Percentiles rank a stretch among this genome's conserved stretches.
These are phyloP conservation scores for Lasiommata megera DNA, from an alignment of 2,888 invertebrate species.

Conservation along the genomic window DNA sequence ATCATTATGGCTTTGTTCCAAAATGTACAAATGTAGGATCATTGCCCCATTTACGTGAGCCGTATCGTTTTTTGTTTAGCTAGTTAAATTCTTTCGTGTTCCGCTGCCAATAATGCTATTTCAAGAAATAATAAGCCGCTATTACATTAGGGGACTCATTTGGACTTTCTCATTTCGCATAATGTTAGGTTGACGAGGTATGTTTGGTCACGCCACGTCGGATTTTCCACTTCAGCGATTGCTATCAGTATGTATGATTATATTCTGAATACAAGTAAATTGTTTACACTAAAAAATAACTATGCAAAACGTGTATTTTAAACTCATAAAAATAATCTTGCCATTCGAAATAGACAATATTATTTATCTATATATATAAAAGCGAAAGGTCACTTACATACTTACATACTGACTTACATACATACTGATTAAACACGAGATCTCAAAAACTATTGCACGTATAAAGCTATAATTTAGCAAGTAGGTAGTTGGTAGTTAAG, in stretches of 20 bases:
- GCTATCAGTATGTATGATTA: constrained; percentile 39
- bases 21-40: constrained; percentile 7
- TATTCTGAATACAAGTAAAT: constrained; percentile 24
- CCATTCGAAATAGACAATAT: no score
- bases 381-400: no score
- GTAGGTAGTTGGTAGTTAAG: no score
- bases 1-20: constrained; percentile 5
- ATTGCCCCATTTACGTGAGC: constrained; percentile 20
- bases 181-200: constrained; percentile 52
- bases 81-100: constrained; percentile 37
- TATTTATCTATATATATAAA: no score
- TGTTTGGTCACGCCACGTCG: constrained; percentile 51
- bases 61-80: constrained; percentile 29
- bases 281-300: constrained; percentile 14
- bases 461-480: no score
- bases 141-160: constrained; percentile 51
- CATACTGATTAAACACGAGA: no score
- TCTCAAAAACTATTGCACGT: no score
- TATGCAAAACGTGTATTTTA: background rate
- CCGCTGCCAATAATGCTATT: constrained; percentile 42
- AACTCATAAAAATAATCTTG: background rate
- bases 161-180: constrained; percentile 55
- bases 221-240: constrained; percentile 41
- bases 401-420: no score
- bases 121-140: constrained; percentile 47